Percentiles rank a stretch among this genome's conserved stretches.
Conservation (phyloP, 1,140 invertebrate species). For the Semibalanus balanoides region DNA sequence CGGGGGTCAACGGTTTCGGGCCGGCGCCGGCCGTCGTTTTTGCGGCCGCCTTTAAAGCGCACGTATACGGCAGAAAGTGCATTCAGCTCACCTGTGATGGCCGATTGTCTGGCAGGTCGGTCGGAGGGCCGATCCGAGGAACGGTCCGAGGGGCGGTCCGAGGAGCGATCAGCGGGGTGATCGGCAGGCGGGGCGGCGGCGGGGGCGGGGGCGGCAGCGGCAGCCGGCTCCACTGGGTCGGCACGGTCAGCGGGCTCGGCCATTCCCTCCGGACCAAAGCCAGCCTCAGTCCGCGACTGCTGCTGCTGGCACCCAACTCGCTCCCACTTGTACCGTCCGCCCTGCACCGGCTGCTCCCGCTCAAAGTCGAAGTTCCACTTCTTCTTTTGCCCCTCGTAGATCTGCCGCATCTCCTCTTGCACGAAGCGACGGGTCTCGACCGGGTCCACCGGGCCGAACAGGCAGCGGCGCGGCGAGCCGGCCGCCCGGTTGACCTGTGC, state of each 20-base stretch:
- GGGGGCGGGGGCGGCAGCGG: too few relatives aligned
- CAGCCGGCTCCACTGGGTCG: too few relatives aligned
- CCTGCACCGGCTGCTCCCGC: conserved; percentile 27
- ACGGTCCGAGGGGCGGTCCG: too few relatives aligned
- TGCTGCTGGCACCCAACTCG: neutral
- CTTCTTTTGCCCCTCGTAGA: conserved; percentile 30
- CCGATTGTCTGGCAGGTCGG: too few relatives aligned
- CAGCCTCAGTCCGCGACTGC: neutral
- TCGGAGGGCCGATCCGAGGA: too few relatives aligned
- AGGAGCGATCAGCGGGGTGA: too few relatives aligned
- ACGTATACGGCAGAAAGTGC: neutral
- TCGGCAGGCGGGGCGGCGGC: too few relatives aligned
- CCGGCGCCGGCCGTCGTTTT: neutral
- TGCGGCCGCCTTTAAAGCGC: neutral
- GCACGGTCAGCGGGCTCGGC: neutral
- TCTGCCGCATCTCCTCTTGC: conserved; percentile 31
- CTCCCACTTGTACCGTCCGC: conserved; percentile 16
- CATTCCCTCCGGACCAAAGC: too few relatives aligned
- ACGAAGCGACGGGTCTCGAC: conserved; percentile 32
- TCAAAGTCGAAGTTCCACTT: conserved; percentile 38
- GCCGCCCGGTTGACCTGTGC: neutral
- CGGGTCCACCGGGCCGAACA: conserved; percentile 40
- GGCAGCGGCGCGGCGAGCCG: conserved; percentile 25
- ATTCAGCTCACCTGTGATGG: neutral
- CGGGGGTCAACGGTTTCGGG: neutral